These are phyloP conservation scores for Auanema freiburgensis DNA, from an alignment of 2,888 invertebrate species.

Conservation along the genomic window DNA sequence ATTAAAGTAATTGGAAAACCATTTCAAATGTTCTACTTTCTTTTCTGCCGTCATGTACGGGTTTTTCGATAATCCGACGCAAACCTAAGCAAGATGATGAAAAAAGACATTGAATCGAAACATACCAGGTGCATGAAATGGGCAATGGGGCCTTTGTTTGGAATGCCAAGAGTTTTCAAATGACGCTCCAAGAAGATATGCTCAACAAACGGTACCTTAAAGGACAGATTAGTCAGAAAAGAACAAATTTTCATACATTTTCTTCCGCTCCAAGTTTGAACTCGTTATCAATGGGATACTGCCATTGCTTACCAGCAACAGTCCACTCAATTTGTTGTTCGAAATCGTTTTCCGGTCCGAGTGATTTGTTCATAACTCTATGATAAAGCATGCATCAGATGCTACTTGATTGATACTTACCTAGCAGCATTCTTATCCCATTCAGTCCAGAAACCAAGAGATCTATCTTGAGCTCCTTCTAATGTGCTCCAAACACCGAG, in stretches of 20 bases:
- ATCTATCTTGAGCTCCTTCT: constrained; percentile 20
- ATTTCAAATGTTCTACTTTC: constrained; percentile 84
- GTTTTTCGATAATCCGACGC: constrained; percentile 84
- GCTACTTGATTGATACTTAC: constrained; percentile 12
- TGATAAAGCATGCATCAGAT: constrained; percentile 4
- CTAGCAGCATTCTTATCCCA: constrained; percentile 40
- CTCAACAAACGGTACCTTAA: constrained; percentile 79
- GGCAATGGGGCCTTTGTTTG: constrained; percentile 83
- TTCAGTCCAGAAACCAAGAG: constrained; percentile 40
- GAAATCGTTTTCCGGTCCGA: constrained; percentile 76
- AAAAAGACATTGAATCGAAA: constrained; percentile 1
- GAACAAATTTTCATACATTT: constrained; percentile 55
- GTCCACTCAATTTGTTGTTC: constrained; percentile 94
- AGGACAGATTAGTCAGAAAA: neutral
- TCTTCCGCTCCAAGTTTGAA: constrained; percentile 68
- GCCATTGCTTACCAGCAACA: constrained; percentile 89
- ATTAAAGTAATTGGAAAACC: constrained; percentile 76
- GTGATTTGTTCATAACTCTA: constrained; percentile 43
- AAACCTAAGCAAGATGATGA: constrained; percentile 26
- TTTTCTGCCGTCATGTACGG: constrained; percentile 83
- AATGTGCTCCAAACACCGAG: constrained; percentile 31
- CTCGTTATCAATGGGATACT: constrained; percentile 95
- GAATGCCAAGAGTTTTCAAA: constrained; percentile 79
- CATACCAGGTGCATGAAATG: constrained; percentile 97
- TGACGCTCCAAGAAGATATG: constrained; percentile 89